Evolutionary conservation across 2,797 vertebrate species (phyloP).

Genomic region (Toxotes lorentzi): DNA sequence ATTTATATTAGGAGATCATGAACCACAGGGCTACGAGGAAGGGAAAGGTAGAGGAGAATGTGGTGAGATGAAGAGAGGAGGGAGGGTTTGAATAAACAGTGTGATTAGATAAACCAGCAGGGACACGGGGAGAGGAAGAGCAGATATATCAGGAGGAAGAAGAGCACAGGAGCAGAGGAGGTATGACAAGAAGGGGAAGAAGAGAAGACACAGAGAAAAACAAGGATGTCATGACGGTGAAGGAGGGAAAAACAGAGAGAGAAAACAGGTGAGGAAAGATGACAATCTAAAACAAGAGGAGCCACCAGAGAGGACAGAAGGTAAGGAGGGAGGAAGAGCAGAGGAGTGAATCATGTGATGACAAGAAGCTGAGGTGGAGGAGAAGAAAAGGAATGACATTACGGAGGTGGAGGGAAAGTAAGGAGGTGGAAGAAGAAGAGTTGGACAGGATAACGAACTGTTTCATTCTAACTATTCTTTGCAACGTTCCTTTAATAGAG

Average conservation of each 20-base stretch:
- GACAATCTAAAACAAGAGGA: neutral
- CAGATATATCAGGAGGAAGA: neutral
- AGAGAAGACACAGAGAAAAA: neutral
- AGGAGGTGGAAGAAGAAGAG: too few relatives aligned
- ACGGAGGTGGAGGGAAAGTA: neutral
- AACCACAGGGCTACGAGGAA: conserved; percentile 19
- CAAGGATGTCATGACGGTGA: neutral
- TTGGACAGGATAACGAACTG: too few relatives aligned
- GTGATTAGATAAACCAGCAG: conserved; percentile 17
- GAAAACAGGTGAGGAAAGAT: neutral
- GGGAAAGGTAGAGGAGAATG: neutral
- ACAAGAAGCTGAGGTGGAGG: neutral
- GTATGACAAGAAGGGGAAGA: neutral
- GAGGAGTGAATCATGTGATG: neutral
- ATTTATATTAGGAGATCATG: conserved; percentile 14
- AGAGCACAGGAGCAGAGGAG: neutral
- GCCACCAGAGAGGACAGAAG: neutral
- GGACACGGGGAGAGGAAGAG: neutral
- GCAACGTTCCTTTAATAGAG: too few relatives aligned
- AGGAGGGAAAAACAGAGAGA: neutral
- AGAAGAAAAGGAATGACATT: neutral
- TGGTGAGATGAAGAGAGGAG: neutral
- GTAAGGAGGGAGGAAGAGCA: neutral
- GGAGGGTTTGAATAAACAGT: conserved; percentile 23
- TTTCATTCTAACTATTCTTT: too few relatives aligned